Evolutionary conservation across 2,113 vertebrate genomes (phyloP), one percentile per base, ranked within the genome.

Genomic region (Fregetta grallaria): DNA sequence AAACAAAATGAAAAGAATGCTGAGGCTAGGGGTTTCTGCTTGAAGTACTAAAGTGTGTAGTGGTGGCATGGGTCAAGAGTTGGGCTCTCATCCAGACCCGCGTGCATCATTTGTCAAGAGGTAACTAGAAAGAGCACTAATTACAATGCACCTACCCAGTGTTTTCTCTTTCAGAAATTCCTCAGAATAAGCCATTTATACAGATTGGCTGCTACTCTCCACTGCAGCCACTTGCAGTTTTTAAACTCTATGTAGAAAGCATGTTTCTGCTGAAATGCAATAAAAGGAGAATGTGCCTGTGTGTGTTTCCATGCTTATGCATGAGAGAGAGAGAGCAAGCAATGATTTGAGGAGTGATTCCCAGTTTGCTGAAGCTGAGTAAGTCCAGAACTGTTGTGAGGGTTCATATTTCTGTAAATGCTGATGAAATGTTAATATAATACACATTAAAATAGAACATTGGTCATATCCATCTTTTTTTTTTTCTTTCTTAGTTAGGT

Each of bases 71-170:
- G 95, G 96, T 97, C 96, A 96, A 95, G 96, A 97, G 91, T 92
- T 96, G 93, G 96, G 95, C 85, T 94, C 88, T 97, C 78, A 79
- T 91, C 95, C 89, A 87, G 87, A 90, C 90, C 88, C 11, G 0
- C 61, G 59, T 92, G 92, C 78, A 84, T 92, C 94, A 90, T 94
- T 97, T 95, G 93, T 97, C 96, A 96, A 93, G 95, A 97, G 94
- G 85, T 90, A 94, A 92, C 90, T 80, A 91, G 96, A 95, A 97
- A 97, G 92, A 98, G 87, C 77, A 86, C 96, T 93, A 90, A 92
- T 96, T 94, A 71, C 90, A 92, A 16, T 95, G 81, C 55, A 88
- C 73, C 92, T 89, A 66, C 93, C 74, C 65, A 90, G 49, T 76
- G 61, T 89, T 87, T 92, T 94, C 92, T 89, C 61, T 73, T 81